Evolutionary conservation across 2,113 vertebrate species (phyloP).

Genomic region (Picathartes gymnocephalus): DNA sequence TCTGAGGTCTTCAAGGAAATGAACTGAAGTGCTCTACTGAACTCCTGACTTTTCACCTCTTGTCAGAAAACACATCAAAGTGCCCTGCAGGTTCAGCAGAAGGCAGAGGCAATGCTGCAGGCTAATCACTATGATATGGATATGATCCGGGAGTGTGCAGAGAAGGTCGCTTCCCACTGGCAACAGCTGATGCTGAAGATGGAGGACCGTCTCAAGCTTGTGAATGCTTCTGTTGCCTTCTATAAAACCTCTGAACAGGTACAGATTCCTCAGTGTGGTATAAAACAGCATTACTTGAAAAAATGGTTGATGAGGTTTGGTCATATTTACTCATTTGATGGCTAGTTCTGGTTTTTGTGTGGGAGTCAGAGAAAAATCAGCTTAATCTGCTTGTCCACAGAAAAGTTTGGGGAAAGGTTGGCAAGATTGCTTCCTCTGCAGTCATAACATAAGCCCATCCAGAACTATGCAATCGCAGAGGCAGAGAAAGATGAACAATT

Average conservation of each 20-base stretch:
- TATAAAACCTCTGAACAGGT: conserved; percentile 99
- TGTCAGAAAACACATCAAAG: conserved; percentile 96
- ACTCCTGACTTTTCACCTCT: background rate
- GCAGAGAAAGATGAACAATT: background rate
- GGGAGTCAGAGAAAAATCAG: background rate
- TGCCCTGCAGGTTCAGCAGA: conserved; percentile 98
- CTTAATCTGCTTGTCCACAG: background rate
- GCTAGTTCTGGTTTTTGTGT: background rate
- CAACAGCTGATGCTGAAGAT: conserved; percentile 99
- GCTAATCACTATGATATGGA: conserved; percentile 98
- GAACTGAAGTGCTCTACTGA: background rate
- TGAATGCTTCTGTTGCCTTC: conserved; percentile 97
- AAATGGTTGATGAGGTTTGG: background rate
- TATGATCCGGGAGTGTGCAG: conserved; percentile 95
- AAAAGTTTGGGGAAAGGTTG: background rate
- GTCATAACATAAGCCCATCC: background rate
- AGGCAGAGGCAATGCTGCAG: conserved; percentile 94
- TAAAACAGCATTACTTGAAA: background rate
- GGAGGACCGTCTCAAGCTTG: conserved; percentile 98
- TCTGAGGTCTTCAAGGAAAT: background rate
- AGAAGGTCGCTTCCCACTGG: conserved; percentile 97
- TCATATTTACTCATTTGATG: background rate
- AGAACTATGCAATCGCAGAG: background rate
- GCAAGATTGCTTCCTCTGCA: background rate
- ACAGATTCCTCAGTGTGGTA: background rate